Conservation (phyloP, 2,113 vertebrate genomes). For the Leptodactylus fuscus region DNA sequence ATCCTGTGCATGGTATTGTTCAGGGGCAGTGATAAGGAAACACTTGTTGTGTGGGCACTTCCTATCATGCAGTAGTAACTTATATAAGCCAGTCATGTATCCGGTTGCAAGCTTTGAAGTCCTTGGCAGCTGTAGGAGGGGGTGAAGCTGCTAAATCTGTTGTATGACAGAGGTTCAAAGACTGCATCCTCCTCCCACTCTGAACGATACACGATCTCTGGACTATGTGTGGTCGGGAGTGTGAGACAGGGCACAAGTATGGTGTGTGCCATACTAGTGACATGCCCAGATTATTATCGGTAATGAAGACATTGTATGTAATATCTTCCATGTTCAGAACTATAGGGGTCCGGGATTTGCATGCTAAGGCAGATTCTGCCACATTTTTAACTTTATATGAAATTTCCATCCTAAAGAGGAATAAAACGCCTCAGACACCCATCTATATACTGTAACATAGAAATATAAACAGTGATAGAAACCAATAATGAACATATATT, state of each 20-base stretch:
- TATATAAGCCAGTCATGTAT: not conserved
- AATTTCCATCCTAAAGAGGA: no score
- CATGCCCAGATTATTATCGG: not conserved
- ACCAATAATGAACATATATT: no score
- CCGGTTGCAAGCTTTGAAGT: conserved; percentile 38
- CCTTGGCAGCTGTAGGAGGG: conserved; percentile 3
- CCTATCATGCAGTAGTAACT: conserved; percentile 14
- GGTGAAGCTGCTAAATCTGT: conserved; percentile 24
- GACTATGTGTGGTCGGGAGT: not conserved
- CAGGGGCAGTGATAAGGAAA: conserved; percentile 31
- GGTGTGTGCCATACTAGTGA: not conserved
- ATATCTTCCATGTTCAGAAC: no score
- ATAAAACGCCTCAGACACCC: no score
- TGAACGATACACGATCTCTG: not conserved
- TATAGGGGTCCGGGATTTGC: no score
- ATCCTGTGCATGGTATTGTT: conserved; percentile 1
- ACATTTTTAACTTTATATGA: no score
- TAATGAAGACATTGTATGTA: no score
- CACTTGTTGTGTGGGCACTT: conserved; percentile 24
- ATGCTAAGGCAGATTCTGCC: no score
- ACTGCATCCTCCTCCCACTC: not conserved
- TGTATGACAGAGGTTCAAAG: conserved; percentile 13
- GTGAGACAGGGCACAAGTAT: not conserved
- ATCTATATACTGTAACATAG: no score
- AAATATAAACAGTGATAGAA: no score